These are phyloP conservation scores for Thamnophis sirtalis DNA, from an alignment of 2,113 vertebrate species.

Conservation along the genomic window DNA sequence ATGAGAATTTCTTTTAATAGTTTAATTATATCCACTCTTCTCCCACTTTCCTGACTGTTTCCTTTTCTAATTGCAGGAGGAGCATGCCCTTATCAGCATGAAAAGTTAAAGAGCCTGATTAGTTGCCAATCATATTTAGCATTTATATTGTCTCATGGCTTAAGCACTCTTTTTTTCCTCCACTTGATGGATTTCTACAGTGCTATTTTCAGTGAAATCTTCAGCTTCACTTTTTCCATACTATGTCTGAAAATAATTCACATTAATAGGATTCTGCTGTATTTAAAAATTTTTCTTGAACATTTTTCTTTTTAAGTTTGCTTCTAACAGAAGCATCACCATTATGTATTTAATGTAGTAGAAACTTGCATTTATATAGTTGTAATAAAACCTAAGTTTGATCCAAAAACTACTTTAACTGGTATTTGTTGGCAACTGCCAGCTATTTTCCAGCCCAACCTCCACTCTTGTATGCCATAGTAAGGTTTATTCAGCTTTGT, in stretches of 20 bases:
- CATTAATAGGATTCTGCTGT: no score
- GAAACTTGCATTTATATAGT: background rate
- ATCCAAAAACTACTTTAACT: background rate
- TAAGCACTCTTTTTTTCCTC: no score
- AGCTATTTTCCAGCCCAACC: background rate
- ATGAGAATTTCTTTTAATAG: conserved; percentile 16
- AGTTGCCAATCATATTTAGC: no score
- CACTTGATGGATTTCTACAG: no score
- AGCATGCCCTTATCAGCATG: no score
- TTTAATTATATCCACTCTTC: background rate
- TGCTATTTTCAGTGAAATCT: no score
- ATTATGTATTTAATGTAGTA: background rate
- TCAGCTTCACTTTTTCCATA: no score
- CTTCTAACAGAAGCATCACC: background rate
- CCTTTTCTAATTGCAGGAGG: background rate
- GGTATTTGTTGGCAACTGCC: no score
- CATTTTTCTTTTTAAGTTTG: background rate
- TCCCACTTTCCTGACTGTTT: background rate
- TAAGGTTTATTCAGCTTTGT: background rate
- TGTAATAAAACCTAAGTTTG: background rate
- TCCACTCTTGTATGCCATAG: background rate
- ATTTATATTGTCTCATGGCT: no score
- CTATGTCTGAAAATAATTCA: no score
- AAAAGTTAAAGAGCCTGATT: no score
- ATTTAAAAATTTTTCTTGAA: background rate